Base-by-base conservation (phyloP, 2,797 vertebrate species). In the Phataginus tetradactyla region DNA sequence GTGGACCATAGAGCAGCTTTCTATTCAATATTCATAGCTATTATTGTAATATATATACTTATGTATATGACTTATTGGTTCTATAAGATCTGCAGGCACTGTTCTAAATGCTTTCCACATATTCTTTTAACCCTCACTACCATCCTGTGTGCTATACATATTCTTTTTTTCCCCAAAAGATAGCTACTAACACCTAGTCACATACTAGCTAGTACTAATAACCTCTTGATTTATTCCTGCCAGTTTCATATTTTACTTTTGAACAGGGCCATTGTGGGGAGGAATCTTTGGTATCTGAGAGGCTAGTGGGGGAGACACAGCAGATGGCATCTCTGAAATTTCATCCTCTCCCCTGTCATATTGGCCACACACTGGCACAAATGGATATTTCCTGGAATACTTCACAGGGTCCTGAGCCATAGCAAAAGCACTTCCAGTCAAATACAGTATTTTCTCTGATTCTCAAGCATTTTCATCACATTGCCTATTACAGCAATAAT, bases 211-310 rank as follows among this genome's bases (percentile, higher is more conserved):
- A 34, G 13, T 51, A 42, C 53, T 87, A 77, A 63, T 39, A 86
- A 71, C 27, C 20, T 84, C 45, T 69, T 66, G 53, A 66, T 55
- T 84, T 80, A 53, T 57, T 78, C 32, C 39, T 79, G n/a, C 27
- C 17, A 25, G 57, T 83, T 68, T 89, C 29, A 25, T 45, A 42
- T 61, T 92, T 96, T 71, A 86, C 29, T 75, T 97, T 63, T 32
- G 34, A 86, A 45, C 18, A 34, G 27, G 55, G 25, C 20, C 29
- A 3, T 34, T 37, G 29, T 80, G 32, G 61, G 25, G 17, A 89
- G 5, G 32, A 83, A 59, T 68, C 78, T 69, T 74, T 79, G 53
- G 25, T 42, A 15, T 68, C 72, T 14, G 53, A 78, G 51, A 87
- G 27, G 11, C 64, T 42, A 14, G 15, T 21, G 18, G 14, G 27